phyloP scores from a whole-genome alignment of 2,888 invertebrate species.

The Cryptocheilus praepositus region DNA sequence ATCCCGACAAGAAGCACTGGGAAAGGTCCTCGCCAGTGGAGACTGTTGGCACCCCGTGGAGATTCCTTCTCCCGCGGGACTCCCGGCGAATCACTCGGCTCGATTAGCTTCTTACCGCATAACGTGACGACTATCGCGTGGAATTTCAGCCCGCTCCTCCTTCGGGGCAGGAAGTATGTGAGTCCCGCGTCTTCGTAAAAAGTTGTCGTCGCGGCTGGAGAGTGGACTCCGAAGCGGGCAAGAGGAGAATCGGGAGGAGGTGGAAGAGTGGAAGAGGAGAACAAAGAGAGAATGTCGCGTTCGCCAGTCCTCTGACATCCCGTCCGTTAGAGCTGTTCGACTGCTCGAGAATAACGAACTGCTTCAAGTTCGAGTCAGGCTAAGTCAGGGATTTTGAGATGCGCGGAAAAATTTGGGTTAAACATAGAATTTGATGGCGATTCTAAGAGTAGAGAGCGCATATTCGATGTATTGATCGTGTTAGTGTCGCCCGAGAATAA shows the following conservation, averaged over 20 bases:
- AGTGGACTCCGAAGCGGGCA: slow-evolving; percentile 23
- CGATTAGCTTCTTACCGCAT: slow-evolving; percentile 57
- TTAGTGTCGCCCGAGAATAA: no score
- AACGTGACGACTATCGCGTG: slow-evolving; percentile 55
- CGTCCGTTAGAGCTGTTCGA: no score
- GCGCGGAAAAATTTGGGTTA: no score
- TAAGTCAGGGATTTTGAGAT: no score
- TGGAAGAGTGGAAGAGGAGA: slow-evolving; percentile 13
- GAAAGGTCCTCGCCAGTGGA: neutral
- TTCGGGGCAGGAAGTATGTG: slow-evolving; percentile 60
- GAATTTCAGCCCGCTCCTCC: slow-evolving; percentile 55
- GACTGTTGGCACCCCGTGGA: slow-evolving; percentile 37
- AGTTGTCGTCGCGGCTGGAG: slow-evolving; percentile 52
- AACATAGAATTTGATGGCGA: no score
- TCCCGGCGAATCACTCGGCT: slow-evolving; percentile 29
- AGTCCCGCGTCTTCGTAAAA: slow-evolving; percentile 53
- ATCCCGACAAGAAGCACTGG: neutral
- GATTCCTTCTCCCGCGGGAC: slow-evolving; percentile 43
- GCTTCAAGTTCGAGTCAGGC: no score
- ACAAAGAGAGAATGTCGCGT: slow-evolving; percentile 31
- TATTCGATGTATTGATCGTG: no score
- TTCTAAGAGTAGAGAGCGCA: no score
- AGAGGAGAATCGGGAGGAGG: slow-evolving; percentile 10
- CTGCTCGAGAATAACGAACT: no score
- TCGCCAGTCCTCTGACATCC: slow-evolving; percentile 36